Conservation (phyloP, 2,113 vertebrate genomes). For the Xiphophorus hellerii region DNA sequence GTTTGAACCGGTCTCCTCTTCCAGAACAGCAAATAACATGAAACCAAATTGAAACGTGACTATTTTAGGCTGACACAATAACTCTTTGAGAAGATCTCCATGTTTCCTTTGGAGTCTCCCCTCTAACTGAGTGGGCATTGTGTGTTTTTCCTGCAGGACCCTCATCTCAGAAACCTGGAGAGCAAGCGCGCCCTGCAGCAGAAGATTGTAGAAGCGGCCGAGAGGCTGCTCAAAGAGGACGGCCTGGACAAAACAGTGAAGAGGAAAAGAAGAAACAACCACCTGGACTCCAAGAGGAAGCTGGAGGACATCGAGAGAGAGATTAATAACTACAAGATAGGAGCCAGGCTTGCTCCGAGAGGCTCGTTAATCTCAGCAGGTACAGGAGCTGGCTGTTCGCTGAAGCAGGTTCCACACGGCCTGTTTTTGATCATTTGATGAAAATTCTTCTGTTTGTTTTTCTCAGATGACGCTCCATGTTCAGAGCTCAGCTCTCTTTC, state of each 20-base stretch:
- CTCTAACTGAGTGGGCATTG: constrained; percentile 2
- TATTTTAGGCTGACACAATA: background rate
- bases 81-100: background rate
- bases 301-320: constrained; percentile 91
- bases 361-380: constrained; percentile 85
- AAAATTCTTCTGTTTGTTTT: constrained; percentile 25
- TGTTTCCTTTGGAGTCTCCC: constrained; percentile 18
- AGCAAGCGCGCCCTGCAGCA: constrained; percentile 93
- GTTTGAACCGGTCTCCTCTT: constrained; percentile 7
- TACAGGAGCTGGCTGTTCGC: constrained; percentile 46
- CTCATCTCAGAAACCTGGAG: constrained; percentile 90
- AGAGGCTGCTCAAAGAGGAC: constrained; percentile 87
- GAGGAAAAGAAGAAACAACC: constrained; percentile 92
- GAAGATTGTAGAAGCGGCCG: constrained; percentile 93
- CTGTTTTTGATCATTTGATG: background rate
- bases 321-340: constrained; percentile 89
- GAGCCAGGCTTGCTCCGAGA: constrained; percentile 89
- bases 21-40: background rate
- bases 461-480: constrained; percentile 88
- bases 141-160: constrained; percentile 82
- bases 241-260: constrained; percentile 93
- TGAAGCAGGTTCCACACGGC: background rate
- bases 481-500: constrained; percentile 94
- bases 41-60: background rate
- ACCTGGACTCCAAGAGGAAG: constrained; percentile 85